A percentile compares a stretch with the other conserved stretches of the same genome.
Conservation (phyloP, 2,888 invertebrate species). For the Microctonus brassicae region DNA sequence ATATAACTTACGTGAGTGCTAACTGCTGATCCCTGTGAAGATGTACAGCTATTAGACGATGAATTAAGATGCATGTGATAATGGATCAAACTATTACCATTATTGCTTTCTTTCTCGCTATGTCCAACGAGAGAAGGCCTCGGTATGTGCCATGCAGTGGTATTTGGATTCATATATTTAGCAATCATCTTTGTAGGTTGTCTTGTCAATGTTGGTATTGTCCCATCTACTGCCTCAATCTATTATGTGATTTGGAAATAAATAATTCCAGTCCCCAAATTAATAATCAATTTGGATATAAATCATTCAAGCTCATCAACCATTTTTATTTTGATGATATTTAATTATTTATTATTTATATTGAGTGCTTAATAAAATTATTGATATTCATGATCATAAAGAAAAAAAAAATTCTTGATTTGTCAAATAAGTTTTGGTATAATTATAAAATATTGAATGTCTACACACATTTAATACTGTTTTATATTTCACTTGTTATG, state of each 20-base stretch:
- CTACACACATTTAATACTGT: no score
- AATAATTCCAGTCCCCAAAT: conserved; percentile 16
- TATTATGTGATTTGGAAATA: conserved; percentile 46
- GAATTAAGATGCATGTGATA: conserved; percentile 62
- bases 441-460: no score
- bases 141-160: conserved; percentile 83
- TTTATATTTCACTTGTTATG: no score
- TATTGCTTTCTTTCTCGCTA: conserved; percentile 62
- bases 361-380: not conserved
- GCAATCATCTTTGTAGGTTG: conserved; percentile 40
- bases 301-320: not conserved
- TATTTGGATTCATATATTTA: conserved; percentile 40
- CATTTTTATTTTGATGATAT: not conserved
- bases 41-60: conserved; percentile 73
- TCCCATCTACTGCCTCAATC: conserved; percentile 56
- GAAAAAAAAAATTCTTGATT: no score
- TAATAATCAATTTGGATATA: conserved; percentile 43
- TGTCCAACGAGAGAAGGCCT: conserved; percentile 79
- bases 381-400: no score
- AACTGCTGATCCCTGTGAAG: conserved; percentile 78
- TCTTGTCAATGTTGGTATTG: conserved; percentile 50
- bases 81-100: conserved; percentile 60
- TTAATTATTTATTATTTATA: not conserved
- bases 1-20: conserved; percentile 80
- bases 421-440: no score